Percentiles rank a stretch among this genome's conserved stretches.
phyloP scores from a whole-genome alignment of 2,888 invertebrate genomes.

The Ichneumoninae sp. region DNA sequence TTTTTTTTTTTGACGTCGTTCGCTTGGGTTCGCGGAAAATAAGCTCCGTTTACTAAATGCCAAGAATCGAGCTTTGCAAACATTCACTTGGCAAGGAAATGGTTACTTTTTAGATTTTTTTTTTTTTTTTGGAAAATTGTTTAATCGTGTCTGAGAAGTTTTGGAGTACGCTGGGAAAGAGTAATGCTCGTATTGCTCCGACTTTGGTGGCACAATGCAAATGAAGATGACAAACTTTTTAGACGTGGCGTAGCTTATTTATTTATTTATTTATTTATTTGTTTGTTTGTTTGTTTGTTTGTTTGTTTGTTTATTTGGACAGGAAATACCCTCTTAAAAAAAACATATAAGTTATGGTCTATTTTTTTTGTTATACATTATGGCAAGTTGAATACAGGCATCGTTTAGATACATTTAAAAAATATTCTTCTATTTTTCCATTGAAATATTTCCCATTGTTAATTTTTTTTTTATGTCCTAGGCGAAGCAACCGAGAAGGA shows the following conservation, averaged over 20 bases:
- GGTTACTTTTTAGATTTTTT: neutral
- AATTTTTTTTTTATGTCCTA: constrained; percentile 60
- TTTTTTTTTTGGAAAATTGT: neutral
- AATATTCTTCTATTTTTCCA: neutral
- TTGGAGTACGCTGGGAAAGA: too few species aligned
- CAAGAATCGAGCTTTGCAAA: neutral
- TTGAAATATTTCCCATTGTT: neutral
- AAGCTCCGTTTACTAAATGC: neutral
- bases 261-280: neutral
- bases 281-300: too few species aligned
- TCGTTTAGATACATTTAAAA: too few species aligned
- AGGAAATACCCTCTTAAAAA: too few species aligned
- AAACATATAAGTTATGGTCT: neutral
- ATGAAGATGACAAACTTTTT: neutral
- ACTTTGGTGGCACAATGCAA: neutral
- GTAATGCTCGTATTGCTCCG: neutral
- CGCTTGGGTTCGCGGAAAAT: neutral
- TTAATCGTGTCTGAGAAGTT: neutral
- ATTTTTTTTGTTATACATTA: neutral
- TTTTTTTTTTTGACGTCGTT: neutral
- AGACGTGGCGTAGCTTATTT: neutral
- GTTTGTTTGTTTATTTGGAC: too few species aligned
- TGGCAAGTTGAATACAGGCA: neutral
- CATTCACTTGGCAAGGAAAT: neutral
- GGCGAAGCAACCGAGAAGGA: constrained; percentile 77